phyloP scores from a whole-genome alignment of 2,888 invertebrate genomes.

The Artemia sinica region DNA sequence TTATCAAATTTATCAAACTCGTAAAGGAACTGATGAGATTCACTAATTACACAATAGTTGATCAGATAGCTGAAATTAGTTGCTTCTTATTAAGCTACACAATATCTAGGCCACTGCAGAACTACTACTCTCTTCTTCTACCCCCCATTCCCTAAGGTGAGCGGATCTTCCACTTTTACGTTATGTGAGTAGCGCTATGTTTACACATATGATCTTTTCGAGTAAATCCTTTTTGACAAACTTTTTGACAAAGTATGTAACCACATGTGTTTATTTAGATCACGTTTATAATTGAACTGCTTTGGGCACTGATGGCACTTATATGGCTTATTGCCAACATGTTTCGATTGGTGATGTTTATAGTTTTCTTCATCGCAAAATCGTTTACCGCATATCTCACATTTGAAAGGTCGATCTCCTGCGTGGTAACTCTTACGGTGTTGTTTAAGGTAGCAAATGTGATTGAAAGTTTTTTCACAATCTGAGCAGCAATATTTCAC shows the following conservation, averaged over 20 bases:
- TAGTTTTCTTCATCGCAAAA: conserved; percentile 53
- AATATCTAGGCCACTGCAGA: no score
- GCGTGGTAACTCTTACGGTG: conserved; percentile 77
- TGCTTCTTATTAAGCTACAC: no score
- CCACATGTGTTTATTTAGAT: conserved; percentile 66
- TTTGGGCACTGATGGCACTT: conserved; percentile 69
- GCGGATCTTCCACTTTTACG: no score
- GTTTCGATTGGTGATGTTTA: conserved; percentile 54
- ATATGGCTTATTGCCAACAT: conserved; percentile 64
- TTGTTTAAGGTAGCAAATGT: conserved; percentile 70
- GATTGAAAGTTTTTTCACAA: conserved; percentile 67
- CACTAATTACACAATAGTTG: no score
- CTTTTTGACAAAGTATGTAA: conserved; percentile 64
- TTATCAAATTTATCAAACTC: no score
- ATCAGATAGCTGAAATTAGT: no score
- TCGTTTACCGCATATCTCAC: conserved; percentile 65
- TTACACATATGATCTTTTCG: conserved; percentile 80
- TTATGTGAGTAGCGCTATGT: conserved; percentile 55
- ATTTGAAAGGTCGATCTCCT: conserved; percentile 72
- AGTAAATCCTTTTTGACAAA: conserved; percentile 71
- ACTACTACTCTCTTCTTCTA: no score
- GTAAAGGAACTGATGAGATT: no score
- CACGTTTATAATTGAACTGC: conserved; percentile 77
- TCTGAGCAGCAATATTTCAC: conserved; percentile 46
- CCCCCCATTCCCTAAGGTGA: no score